Conservation (phyloP, 2,888 invertebrate species). For the Meloe dianella region DNA sequence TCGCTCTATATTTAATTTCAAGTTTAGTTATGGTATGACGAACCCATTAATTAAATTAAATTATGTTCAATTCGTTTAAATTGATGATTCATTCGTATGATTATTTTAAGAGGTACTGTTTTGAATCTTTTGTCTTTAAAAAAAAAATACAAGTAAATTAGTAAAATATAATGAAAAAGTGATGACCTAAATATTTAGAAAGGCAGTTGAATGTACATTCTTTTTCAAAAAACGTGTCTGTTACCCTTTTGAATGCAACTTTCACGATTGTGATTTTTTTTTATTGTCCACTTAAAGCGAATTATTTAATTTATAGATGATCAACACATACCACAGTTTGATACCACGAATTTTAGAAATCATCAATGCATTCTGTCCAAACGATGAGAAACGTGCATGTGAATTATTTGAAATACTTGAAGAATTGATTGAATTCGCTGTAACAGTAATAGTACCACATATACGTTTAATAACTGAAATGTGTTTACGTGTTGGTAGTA, state of each 20-base stretch:
- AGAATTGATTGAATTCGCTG: constrained; percentile 69
- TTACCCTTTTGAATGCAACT: no score
- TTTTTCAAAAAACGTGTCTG: no score
- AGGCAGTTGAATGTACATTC: no score
- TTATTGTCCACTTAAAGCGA: no score
- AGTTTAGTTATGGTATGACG: background rate
- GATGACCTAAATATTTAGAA: no score
- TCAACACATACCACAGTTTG: constrained; percentile 65
- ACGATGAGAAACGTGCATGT: constrained; percentile 67
- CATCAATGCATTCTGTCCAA: constrained; percentile 65
- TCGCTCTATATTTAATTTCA: background rate
- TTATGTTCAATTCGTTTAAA: background rate
- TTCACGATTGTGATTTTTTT: no score
- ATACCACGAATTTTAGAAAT: constrained; percentile 70
- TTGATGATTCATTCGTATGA: background rate
- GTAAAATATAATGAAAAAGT: no score
- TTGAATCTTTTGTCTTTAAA: no score
- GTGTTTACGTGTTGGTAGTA: constrained; percentile 69
- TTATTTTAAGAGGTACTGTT: background rate
- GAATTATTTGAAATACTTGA: constrained; percentile 71
- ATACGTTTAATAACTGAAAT: constrained; percentile 69
- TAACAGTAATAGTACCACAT: constrained; percentile 68
- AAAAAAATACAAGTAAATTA: no score
- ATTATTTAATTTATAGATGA: constrained; percentile 54
- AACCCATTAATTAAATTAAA: background rate